Conservation (phyloP, 92 coral and sea anemone genomes). For the Scolanthus callimorphus region DNA sequence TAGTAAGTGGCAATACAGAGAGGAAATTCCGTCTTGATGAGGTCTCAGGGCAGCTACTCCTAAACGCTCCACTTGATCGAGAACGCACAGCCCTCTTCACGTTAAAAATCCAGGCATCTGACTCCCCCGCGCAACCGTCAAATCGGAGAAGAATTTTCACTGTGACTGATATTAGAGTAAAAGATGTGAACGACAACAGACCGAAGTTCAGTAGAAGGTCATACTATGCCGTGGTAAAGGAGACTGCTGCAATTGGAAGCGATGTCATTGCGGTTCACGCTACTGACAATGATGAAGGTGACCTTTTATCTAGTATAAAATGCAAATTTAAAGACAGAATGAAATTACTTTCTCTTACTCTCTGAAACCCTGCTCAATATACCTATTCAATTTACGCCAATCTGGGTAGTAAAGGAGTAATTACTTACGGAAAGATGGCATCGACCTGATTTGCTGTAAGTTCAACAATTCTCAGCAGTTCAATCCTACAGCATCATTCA, state of each 20-base stretch:
- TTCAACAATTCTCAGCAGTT: too few relatives aligned
- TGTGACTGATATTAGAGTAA: conserved; percentile 38
- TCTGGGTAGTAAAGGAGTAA: too few relatives aligned
- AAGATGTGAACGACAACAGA: conserved; percentile 77
- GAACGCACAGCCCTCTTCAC: conserved; percentile 46
- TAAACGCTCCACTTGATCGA: conserved; percentile 73
- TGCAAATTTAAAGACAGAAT: too few relatives aligned
- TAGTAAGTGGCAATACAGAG: conserved; percentile 55
- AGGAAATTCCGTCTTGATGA: conserved; percentile 63
- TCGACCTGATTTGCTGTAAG: too few relatives aligned
- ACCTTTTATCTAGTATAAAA: too few relatives aligned
- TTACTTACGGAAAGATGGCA: too few relatives aligned
- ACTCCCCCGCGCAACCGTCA: conserved; percentile 36
- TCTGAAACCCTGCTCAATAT: too few relatives aligned
- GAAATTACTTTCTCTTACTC: too few relatives aligned
- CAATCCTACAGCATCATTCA: too few relatives aligned
- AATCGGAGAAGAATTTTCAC: conserved; percentile 39
- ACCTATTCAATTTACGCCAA: too few relatives aligned
- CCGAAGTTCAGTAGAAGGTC: conserved; percentile 52
- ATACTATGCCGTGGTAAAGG: conserved; percentile 54
- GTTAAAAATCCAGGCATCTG: conserved; percentile 54
- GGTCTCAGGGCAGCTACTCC: conserved; percentile 44
- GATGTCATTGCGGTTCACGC: conserved; percentile 62
- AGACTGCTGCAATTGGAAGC: conserved; percentile 55
- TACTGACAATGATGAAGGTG: conserved; percentile 70